Conservation (phyloP, 2,113 vertebrate species). For the Arothron firmamentum region DNA sequence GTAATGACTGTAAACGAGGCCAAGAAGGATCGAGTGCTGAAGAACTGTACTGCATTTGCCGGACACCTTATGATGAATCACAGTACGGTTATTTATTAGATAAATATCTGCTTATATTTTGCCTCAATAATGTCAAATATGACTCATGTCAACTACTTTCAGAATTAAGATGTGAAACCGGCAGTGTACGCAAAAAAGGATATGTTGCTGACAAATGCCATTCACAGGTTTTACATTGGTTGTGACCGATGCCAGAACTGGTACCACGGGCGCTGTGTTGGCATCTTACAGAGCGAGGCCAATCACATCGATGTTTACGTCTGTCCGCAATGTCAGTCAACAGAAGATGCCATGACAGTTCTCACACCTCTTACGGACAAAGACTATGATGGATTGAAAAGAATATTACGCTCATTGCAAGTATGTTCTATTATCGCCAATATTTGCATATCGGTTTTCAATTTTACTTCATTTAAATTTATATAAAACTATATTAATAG, state of each 20-base stretch:
- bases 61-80: constrained; percentile 76
- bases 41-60: constrained; percentile 80
- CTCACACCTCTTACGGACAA: constrained; percentile 95
- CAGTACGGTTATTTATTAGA: constrained; percentile 48
- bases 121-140: too few species aligned
- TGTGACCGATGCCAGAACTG: constrained; percentile 99
- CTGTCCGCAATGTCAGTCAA: constrained; percentile 97
- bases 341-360: constrained; percentile 98
- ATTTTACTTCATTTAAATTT: too few species aligned
- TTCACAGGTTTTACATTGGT: constrained; percentile 94
- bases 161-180: too few species aligned
- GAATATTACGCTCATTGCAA: constrained; percentile 95
- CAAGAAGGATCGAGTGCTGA: constrained; percentile 92
- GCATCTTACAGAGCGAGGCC: constrained; percentile 96
- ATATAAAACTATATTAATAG: too few species aligned
- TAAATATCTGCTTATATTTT: neutral
- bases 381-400: constrained; percentile 91
- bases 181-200: too few species aligned
- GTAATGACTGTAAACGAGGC: constrained; percentile 94
- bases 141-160: too few species aligned
- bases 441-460: too few species aligned
- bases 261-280: constrained; percentile 98
- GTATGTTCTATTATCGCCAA: constrained; percentile 51
- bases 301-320: constrained; percentile 97
- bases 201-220: too few species aligned